Base-by-base conservation (phyloP, 2,888 invertebrate species). In the Chrysolina americana region DNA sequence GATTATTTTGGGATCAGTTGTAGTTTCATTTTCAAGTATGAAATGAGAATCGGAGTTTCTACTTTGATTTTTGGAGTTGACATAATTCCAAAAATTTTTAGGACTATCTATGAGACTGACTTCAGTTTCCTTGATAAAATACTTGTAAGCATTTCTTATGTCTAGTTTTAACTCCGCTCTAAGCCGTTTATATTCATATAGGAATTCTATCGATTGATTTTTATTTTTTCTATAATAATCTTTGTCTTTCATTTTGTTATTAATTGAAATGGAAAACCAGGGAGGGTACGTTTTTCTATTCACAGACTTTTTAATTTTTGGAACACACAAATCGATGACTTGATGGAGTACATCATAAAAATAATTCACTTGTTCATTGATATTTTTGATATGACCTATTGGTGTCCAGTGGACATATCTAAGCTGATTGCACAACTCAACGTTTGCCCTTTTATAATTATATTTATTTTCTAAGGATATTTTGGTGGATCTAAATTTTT, bases 301-400 rank as follows among this genome's bases (percentile, higher is more conserved):
- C 17, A n/a, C 50, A 50, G 1, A 50, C 17, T 10, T 44, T 44
- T 44, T 44, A 2, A 44, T 13, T 44, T 44, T 44, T 8, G 15
- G 44, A 44, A 44, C 44, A 44, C 44, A 44, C 44, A 44, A 44
- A 44, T 56, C 56, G n/a, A 56, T 56, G 21, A 21, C 56, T 21
- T 23, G 59, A 23, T 59, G 15, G 2, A 59, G 8, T 2, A 59
- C 19, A 15, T 59, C 23, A 23, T 59, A 59, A 23, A 59, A 28
- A 59, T 59, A 59, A 17, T 59, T 59, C 2, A 59, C 59, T 59
- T 59, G 59, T 59, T 59, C 59, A 23, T 50, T 50, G 50, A 50
- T 15, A n/a, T 50, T 8, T 2, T 50, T 50, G n/a, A 50, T 13
- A 50, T 50, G 50, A n/a, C 50, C 50, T 50, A 50, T 50, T n/a